Base-by-base conservation (phyloP, 2,888 invertebrate genomes). In the Acanthosepion lycidas region DNA sequence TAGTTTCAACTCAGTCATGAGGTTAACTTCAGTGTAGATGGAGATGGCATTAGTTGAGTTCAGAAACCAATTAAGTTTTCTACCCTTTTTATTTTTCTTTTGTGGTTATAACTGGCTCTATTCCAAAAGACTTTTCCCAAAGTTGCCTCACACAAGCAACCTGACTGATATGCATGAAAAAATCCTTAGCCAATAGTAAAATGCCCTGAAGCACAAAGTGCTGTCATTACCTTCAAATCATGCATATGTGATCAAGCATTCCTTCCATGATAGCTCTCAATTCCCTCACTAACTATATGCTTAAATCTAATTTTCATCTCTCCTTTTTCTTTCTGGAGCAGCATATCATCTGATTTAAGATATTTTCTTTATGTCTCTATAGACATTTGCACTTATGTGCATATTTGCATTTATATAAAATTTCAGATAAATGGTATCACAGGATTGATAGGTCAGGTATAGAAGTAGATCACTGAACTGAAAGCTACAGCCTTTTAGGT, bases 221-320 rank as follows among this genome's bases (percentile, higher is more conserved):
- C 93, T 93, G 93, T 93, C 93, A 93, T 51, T 93, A 93, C 33
- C 48, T 93, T 93, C 20, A 93, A 93, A 53, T 53, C 53, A 53
- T 28, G 18, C 28, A 51, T 26, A 53, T 93, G 49, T 53, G 93
- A 93, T 93, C n/a, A 93, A 93, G 93, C 53, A 33, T 93, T 51
- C 8, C 9, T 51, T n/a, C 78, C 78, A 78, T 78, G 78, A 78
- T 33, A n/a, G 78, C 78, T n/a, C 78, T 78, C 15, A 33, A 9
- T 78, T 78, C 33, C 15, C 78, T n/a, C 23, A 6, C 2, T 64
- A 28, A 64, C 23, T 26, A 64, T 6, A 64, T 8, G n/a, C 78
- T 78, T 15, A 15, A 12, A 33, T n/a, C 78, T n/a, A n/a, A n/a
- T 33, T 33, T 78, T 78, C n/a, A 78, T n/a, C 78, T 33, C 15